Evolutionary conservation across 2,888 invertebrate species (phyloP).

Genomic region (Drosophila greeni): DNA sequence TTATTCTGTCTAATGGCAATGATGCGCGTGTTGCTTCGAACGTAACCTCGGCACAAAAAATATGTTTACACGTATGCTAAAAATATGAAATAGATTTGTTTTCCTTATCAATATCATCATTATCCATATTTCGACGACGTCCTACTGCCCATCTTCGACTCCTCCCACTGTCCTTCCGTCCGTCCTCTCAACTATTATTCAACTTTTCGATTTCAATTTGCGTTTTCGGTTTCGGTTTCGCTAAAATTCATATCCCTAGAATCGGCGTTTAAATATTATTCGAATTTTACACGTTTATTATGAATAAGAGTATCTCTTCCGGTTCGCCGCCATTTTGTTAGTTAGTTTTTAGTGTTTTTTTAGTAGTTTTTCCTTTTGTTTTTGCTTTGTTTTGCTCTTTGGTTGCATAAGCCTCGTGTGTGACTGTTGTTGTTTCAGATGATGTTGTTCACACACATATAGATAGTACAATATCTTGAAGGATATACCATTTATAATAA

Average conservation of each 20-base stretch:
- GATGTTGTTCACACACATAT: conserved; percentile 41
- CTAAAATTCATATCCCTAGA: conserved; percentile 43
- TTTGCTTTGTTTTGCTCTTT: conserved; percentile 35
- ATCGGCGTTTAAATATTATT: conserved; percentile 46
- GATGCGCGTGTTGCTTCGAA: conserved; percentile 73
- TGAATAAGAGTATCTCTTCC: conserved; percentile 38
- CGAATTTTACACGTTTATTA: conserved; percentile 64
- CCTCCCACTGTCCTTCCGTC: neutral
- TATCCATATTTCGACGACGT: conserved; percentile 27
- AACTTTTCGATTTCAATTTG: conserved; percentile 42
- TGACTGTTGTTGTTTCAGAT: conserved; percentile 44
- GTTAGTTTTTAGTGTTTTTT: conserved; percentile 31
- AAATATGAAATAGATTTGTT: conserved; percentile 49
- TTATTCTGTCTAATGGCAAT: conserved; percentile 74
- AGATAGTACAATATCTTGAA: conserved; percentile 40
- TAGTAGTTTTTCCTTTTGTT: conserved; percentile 31
- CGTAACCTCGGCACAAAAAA: conserved; percentile 71
- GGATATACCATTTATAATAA: conserved; percentile 44
- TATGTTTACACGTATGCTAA: conserved; percentile 52
- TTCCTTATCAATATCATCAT: conserved; percentile 39
- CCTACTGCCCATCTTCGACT: conserved; percentile 1
- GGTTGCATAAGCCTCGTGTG: conserved; percentile 61
- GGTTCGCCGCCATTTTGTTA: conserved; percentile 10
- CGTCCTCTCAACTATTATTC: conserved; percentile 13
- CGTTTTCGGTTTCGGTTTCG: conserved; percentile 26